Base-by-base conservation (phyloP, 2,888 invertebrate species). In the Zygaena filipendulae region DNA sequence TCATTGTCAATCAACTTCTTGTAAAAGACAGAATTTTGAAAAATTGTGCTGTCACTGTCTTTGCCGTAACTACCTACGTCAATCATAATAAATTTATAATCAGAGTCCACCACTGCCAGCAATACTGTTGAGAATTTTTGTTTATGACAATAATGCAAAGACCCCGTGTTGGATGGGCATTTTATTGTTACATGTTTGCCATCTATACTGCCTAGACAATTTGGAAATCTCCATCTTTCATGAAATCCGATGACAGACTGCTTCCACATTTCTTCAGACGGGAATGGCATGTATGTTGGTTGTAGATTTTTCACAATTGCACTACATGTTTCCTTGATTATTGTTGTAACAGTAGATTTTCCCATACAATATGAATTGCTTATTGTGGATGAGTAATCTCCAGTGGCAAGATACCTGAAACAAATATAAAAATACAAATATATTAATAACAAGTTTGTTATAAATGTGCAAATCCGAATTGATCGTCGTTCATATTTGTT, bases 131-230 rank as follows among this genome's bases (percentile, higher is more conserved):
- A 36, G 16, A 30, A 25, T 13, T 10, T 27, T 13, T 32, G 27
- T 13, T 36, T 38, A 16, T 35, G 36, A 18, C 29, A 30, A 14
- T 24, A 35, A 27, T 33, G 33, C 8, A 25, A 10, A 3, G 38
- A 33, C 11, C 38, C 38, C 21, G 23, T 25, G 20, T 33, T 12
- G 2, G 21, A 2, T 13, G 38, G 38, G 8, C 9, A 29, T 29
- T 29, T 23, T 12, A 21, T 29, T 11, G 19, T 13, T n/a, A 29
- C 10, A 19, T 29, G 24, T 13, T 40, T 40, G 6, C 40, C 40
- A 25, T 40, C 38, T 16, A 40, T 27, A 20, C 33, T 33, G 5
- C 36, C 38, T 9, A 38, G 11, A 22, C 38, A 39, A 25, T 40
- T 35, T 22, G 40, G 40, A 20, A 37, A 36, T 23, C 30, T 29